Base-by-base conservation (phyloP, 2,797 vertebrate species). In the Xyrichtys novacula region DNA sequence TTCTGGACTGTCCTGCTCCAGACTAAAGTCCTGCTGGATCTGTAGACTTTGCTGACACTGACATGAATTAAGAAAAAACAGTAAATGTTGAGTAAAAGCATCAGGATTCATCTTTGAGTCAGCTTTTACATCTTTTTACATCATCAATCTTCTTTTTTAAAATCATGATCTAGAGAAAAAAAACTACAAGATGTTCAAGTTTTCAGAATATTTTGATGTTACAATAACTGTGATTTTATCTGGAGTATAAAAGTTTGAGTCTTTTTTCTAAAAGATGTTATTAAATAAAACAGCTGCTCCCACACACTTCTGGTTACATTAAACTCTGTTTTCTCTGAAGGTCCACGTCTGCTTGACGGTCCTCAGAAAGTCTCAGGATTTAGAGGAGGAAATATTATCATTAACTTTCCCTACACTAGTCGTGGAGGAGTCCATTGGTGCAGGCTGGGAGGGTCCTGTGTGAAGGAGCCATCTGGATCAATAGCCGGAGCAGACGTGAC, bases 311-410 rank as follows among this genome's bases (percentile, higher is more conserved):
- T 42, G n/a, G 16, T 6, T 5, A 42, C 7, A 19, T 42, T 20
- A 10, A 20, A 16, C 7, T 42, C 8, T 42, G 8, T 42, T 42
- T 19, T 62, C 12, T 14, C 22, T 57, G 14, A 16, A 71, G 68
- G 9, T 46, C 1, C 1, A 2, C 29, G 52, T 14, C 3, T 4
- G 12, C 55, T 73, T 40, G 62, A 65, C 40, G 26, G 15, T 23
- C 12, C 54, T 9, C 55, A 73, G 71, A 6, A 47, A 12, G 26
- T 54, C 25, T n/a, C 6, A 12, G 62, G 26, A 32, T 60, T 34
- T 42, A 20, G 3, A 8, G 48, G 56, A 22, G 55, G 11, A 0
- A n/a, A 20, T 15, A 12, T 54, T 3, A 54, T 42, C 4, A 39
- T 65, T 26, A 3, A 14, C 2, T 60, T 28, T 47, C 1, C 20